Conservation (phyloP, 2,113 vertebrate species). For the Phoenicopterus ruber region DNA sequence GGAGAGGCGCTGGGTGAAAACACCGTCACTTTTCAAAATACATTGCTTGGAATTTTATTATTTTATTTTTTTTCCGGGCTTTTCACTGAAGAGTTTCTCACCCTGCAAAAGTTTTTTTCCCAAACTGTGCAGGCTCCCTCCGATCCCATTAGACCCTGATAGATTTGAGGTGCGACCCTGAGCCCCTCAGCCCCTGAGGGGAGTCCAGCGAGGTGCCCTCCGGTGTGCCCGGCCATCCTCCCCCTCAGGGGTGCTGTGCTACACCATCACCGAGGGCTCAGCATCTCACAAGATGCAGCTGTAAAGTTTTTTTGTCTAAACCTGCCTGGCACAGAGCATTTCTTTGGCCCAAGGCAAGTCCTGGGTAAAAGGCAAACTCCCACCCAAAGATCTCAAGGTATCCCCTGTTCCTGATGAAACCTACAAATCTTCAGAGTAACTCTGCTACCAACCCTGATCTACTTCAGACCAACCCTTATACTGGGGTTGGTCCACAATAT, state of each 20-base stretch:
- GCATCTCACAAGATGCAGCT: neutral
- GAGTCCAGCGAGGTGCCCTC: neutral
- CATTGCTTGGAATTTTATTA: neutral
- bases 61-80: neutral
- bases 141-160: neutral
- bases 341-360: neutral
- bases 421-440: neutral
- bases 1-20: neutral
- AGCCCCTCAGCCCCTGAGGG: neutral
- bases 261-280: neutral
- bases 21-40: neutral
- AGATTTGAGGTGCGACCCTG: neutral
- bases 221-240: accelerated
- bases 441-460: neutral
- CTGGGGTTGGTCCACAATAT: neutral
- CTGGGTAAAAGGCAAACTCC: neutral
- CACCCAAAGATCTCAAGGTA: neutral
- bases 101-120: neutral
- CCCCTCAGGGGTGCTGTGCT: neutral
- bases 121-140: neutral
- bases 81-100: neutral
- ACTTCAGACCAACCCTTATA: neutral
- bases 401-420: neutral
- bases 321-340: neutral
- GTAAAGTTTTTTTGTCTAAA: neutral